phyloP scores from a whole-genome alignment of 2,888 invertebrate species.

The Brachyopa scutellaris region DNA sequence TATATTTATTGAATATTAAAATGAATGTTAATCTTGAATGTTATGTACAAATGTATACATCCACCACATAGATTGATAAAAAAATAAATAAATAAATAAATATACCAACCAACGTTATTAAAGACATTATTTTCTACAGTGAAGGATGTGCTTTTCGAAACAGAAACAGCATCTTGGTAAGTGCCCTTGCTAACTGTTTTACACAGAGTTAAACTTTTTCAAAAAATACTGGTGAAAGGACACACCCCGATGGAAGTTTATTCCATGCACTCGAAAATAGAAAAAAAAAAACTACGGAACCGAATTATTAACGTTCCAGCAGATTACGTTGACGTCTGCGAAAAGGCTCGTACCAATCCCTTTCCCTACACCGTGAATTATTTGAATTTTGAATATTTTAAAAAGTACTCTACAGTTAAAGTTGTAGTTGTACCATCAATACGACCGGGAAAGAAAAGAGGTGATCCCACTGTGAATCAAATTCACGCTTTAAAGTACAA shows the following conservation, averaged over 20 bases:
- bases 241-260: constrained; percentile 23
- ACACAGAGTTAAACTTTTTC: background rate
- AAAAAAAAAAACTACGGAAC: too few species aligned
- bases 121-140: background rate
- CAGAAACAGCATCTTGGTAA: too few species aligned
- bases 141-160: background rate
- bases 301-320: constrained; percentile 16
- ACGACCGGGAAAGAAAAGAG: constrained; percentile 13
- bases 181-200: too few species aligned
- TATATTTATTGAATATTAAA: too few species aligned
- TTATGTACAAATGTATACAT: too few species aligned
- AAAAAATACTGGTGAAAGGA: background rate
- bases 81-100: too few species aligned
- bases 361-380: constrained; percentile 22
- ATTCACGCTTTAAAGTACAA: constrained; percentile 23
- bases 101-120: too few species aligned
- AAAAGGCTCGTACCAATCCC: constrained; percentile 4
- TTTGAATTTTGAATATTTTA: constrained; percentile 2
- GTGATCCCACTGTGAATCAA: constrained; percentile 27
- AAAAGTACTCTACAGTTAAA: too few species aligned
- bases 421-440: constrained; percentile 8
- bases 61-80: too few species aligned
- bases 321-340: constrained; percentile 16
- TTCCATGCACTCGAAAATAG: constrained; percentile 35
- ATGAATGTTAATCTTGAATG: too few species aligned